Evolutionary conservation across 2,113 vertebrate genomes (phyloP), one percentile per base, ranked within the genome.

Genomic region (Ardeotis arabs): DNA sequence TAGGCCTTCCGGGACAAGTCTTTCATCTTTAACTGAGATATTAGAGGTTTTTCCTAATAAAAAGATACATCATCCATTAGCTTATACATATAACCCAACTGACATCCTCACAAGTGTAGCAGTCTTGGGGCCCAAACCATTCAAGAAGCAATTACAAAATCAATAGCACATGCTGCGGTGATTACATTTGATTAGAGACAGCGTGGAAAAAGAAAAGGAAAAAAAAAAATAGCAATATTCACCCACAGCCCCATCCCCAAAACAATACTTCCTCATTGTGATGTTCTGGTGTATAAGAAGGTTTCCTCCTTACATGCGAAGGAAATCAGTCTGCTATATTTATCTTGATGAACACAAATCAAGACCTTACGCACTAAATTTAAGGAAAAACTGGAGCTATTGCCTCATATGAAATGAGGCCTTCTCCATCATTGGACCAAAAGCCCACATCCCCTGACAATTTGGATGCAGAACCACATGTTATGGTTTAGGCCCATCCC

Each of bases 121-220:
- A 96, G 90, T 97, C 97, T 95, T 93, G 80, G 95, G 94, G 88
- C 83, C 87, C 96, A 97, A 98, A 96, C 90, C 90, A 96, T 98
- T 97, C 97, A 98, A 97, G 96, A 98, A 96, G 93, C 97, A 98
- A 98, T 98, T 98, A 97, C 96, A 96, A 94, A 98, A 98, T 98
- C 97, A 98, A 97, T 98, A 98, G 97, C 96, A 98, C 94, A 97
- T 97, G 96, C 97, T 93, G 93, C 14, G 8, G 29, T 97, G 96
- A 98, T 98, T 98, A 97, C 95, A 96, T 97, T 97, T 98, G 96
- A 97, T 97, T 98, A 98, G 96, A 96, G 95, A 95, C 95, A 97
- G 95, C 35, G 27, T 59, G 64, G 49, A 19, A 35, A 44, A 72
- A 35, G 12, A 28, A 84, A 77, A 84, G 87, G 78, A 87, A 83